A percentile compares a stretch with the other conserved stretches of the same genome.
These are phyloP conservation scores for Alitta virens DNA, from an alignment of 2,888 invertebrate species.

Conservation along the genomic window DNA sequence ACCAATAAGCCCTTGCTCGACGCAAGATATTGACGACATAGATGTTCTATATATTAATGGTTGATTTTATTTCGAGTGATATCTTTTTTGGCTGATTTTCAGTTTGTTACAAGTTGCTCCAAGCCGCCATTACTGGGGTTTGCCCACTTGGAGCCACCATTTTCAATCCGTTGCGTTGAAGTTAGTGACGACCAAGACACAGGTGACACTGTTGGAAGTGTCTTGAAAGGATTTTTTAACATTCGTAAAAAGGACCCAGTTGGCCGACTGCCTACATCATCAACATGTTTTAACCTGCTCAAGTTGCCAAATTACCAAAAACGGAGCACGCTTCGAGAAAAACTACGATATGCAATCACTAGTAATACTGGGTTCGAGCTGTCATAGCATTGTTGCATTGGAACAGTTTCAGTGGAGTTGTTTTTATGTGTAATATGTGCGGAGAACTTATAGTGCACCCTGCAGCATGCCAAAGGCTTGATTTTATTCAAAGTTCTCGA, in stretches of 20 bases:
- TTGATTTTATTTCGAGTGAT: too few species aligned
- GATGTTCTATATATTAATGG: too few species aligned
- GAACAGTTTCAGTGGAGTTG: too few species aligned
- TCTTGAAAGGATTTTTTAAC: constrained; percentile 95
- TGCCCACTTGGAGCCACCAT: constrained; percentile 93
- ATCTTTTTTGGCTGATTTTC: constrained; percentile 22
- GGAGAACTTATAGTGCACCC: too few species aligned
- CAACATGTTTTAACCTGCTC: constrained; percentile 97
- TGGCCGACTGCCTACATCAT: constrained; percentile 94
- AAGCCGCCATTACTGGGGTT: constrained; percentile 95
- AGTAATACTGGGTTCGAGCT: constrained; percentile 98
- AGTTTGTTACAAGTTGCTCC: constrained; percentile 76
- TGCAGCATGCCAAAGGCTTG: too few species aligned
- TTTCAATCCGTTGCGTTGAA: constrained; percentile 98
- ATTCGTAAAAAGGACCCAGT: constrained; percentile 65
- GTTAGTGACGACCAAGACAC: constrained; percentile 85
- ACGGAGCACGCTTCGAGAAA: constrained; percentile 89
- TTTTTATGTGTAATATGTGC: too few species aligned
- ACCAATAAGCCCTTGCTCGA: too few species aligned
- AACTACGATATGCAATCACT: constrained; percentile 93
- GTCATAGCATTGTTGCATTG: too few species aligned
- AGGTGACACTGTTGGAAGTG: constrained; percentile 76
- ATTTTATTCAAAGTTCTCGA: too few species aligned
- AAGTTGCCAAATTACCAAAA: constrained; percentile 97
- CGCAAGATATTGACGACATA: too few species aligned